phyloP scores from a whole-genome alignment of 2,113 vertebrate species.

The Pavo muticus region DNA sequence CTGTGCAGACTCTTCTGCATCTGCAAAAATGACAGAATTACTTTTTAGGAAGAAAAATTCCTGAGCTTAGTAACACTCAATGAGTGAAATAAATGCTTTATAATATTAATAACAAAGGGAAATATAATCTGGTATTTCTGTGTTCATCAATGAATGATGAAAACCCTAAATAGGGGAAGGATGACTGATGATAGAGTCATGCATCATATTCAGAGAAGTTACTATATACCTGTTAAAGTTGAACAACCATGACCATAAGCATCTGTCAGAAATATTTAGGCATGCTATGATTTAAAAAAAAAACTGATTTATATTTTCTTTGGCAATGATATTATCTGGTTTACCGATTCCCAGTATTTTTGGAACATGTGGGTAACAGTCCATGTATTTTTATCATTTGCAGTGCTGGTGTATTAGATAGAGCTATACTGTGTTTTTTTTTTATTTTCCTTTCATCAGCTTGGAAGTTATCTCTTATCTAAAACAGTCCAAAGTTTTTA shows the following conservation, averaged over 20 bases:
- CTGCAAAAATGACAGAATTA: background rate
- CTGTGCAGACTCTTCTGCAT: background rate
- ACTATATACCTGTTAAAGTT: background rate
- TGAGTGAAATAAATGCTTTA: background rate
- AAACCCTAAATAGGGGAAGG: background rate
- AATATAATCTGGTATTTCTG: background rate
- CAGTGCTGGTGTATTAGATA: background rate
- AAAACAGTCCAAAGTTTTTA: background rate
- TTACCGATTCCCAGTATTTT: background rate
- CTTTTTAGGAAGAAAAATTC: background rate
- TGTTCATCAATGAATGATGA: background rate
- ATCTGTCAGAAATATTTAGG: background rate
- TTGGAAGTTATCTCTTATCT: background rate
- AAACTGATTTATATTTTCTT: background rate
- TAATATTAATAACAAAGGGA: background rate
- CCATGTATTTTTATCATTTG: background rate
- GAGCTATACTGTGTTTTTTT: background rate
- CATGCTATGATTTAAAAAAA: background rate
- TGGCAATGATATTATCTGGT: background rate
- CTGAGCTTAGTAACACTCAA: background rate
- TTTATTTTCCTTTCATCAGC: background rate
- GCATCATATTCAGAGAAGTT: background rate
- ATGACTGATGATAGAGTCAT: background rate
- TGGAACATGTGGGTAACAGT: background rate
- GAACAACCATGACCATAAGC: background rate